These are phyloP conservation scores for Enteromius viviparus DNA, from an alignment of 2,797 vertebrate genomes.

Conservation along the genomic window DNA sequence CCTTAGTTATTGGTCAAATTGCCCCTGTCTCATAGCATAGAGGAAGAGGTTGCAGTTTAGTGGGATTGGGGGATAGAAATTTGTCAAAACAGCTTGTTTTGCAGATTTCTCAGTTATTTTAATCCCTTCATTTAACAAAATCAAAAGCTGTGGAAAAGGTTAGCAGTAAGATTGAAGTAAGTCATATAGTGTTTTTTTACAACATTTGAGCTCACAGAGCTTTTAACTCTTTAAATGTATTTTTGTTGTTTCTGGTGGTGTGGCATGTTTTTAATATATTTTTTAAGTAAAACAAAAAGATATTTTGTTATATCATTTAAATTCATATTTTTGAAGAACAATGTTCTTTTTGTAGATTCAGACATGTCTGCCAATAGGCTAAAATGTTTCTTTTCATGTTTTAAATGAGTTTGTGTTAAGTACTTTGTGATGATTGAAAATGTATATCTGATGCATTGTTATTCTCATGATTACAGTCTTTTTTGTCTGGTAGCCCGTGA, in stretches of 20 bases:
- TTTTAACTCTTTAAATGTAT: conserved; percentile 46
- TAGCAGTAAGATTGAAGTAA: background rate
- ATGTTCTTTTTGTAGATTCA: conserved; percentile 9
- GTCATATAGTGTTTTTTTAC: conserved; percentile 41
- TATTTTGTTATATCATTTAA: conserved; percentile 41
- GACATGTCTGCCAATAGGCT: conserved; percentile 8
- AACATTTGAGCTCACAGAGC: conserved; percentile 37
- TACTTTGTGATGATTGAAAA: conserved; percentile 42
- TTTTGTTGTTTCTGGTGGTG: conserved; percentile 50
- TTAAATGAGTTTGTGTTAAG: conserved; percentile 29
- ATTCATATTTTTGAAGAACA: conserved; percentile 32
- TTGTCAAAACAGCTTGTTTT: background rate
- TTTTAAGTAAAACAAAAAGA: background rate
- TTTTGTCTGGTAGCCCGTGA: conserved; percentile 29
- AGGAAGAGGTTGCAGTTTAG: background rate
- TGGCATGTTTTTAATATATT: conserved; percentile 27
- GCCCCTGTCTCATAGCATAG: background rate
- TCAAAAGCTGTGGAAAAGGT: conserved; percentile 25
- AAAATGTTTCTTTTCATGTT: conserved; percentile 17
- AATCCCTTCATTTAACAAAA: conserved; percentile 13
- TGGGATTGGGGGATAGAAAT: conserved; percentile 8
- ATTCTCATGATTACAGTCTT: conserved; percentile 25
- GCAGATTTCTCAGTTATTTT: conserved; percentile 19
- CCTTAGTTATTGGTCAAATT: conserved; percentile 13
- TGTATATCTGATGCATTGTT: conserved; percentile 31